Base-by-base conservation (phyloP, 2,113 vertebrate species). In the Neodontobutis hainanensis region DNA sequence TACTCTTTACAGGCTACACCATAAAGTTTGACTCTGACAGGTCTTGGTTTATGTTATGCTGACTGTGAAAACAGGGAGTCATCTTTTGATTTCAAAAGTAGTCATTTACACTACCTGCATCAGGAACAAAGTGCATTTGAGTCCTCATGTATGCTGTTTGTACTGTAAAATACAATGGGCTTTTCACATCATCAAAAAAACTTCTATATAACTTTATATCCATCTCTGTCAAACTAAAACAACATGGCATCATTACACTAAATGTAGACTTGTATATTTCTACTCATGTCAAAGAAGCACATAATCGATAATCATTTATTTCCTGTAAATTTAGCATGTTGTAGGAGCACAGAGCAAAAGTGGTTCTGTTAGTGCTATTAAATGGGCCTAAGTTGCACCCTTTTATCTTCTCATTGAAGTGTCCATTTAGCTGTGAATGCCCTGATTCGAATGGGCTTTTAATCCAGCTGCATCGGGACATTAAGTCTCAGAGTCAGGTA, bases 361-460 rank as follows among this genome's bases (percentile, higher is more conserved):
- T 32, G 3, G 2, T 19, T 44, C 61, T 65, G 62, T 72, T 35
- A 46, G 68, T 75, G 11, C 1, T 32, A 52, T 59, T 49, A 14
- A 71, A 35, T 14, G 15, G 14, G 55, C 34, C 34, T n/a, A 36
- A 8, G 7, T 62, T 52, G 45, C 38, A n/a, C 4, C 16, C n/a
- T 66, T 49, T 9, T 46, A 59, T 67, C 35, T 56, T 61, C 50
- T 34, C 60, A 74, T 85, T 77, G 59, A 80, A 75, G 57, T 56
- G 48, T 60, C 40, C 61, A 52, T 53, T 34, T 46, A 35, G 43
- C 58, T 3, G 56, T 11, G 58, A 53, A 27, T 15, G 2, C 49
- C 63, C 78, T 67, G 46, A 74, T 55, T 66, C 32, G 58, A 80
- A 68, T 62, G 1, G 27, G 35, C 11, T 7, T 70, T 73, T 87